Evolutionary conservation across 2,888 invertebrate genomes (phyloP), one percentile per base, ranked within the genome.

Genomic region (Spilosoma lubricipeda): DNA sequence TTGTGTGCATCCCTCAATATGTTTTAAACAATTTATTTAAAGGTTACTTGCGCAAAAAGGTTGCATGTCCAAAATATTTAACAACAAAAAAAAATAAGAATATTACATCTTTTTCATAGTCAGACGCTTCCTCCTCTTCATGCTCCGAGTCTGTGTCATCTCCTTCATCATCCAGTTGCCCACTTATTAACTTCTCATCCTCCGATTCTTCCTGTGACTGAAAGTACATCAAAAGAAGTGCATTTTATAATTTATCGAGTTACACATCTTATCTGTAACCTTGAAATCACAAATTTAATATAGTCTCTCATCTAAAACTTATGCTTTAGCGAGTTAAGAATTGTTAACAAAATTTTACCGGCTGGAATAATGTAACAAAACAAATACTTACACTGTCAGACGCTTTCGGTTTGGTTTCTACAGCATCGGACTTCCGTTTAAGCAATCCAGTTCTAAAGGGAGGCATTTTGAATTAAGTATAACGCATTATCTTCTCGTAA

Each of bases 41-140:
- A 45, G 45, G 45, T 45, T 45, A 45, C 45, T 45, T 45, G 48
- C 18, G 5, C 4, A 18, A 48, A 48, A 45, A 45, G 15, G 1
- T 20, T 18, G 2, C 45, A 48, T 48, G 4, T 48, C 5, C 5
- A 36, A 20, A 48, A 3, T 1, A 3, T 20, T 13, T 0, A 20
- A 8, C 1, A 11, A 45, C 20, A 7, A 45, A 68, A 23, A 68
- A 0, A 36, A n/a, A 7, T 30, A 56, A 75, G 48, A 18, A 48
- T 18, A 30, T 73, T 80, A 96, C 96, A 86, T 96, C 96, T 82
- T 88, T 89, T 85, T 95, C 94, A 36, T 90, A 90, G 71, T 96
- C 93, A 9, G 95, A 93, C 23, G 87, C 87, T 20, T 91, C 92
- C n/a, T 87, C 86, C 63, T 93, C 94, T 72, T 93, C 94, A n/a